phyloP scores from a whole-genome alignment of 2,113 vertebrate species.

The Scatophagus argus region DNA sequence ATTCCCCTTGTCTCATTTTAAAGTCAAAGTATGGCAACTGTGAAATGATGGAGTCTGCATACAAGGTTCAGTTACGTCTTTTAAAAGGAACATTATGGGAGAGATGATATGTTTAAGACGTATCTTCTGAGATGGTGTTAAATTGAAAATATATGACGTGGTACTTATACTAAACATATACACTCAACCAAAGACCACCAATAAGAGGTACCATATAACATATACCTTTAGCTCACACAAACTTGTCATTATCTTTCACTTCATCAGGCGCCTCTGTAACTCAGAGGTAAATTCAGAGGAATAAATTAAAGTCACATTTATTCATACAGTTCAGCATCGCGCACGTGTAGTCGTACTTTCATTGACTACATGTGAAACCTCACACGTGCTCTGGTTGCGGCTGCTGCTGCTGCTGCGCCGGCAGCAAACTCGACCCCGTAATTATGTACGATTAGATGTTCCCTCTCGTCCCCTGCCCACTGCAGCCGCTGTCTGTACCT shows the following conservation, averaged over 20 bases:
- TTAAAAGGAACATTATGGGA: neutral
- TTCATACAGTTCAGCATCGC: constrained; percentile 7
- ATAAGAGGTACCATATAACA: neutral
- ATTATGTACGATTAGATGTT: constrained; percentile 71
- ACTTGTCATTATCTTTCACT: constrained; percentile 18
- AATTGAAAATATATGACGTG: constrained; percentile 23
- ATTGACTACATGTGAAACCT: constrained; percentile 45
- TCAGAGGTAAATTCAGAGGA: constrained; percentile 10
- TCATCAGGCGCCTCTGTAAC: constrained; percentile 15
- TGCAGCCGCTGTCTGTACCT: constrained; percentile 60
- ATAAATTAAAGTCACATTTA: constrained; percentile 32
- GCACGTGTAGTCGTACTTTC: constrained; percentile 37
- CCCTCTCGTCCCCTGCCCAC: constrained; percentile 32
- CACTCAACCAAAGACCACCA: constrained; percentile 32
- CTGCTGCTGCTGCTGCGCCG: constrained; percentile 11
- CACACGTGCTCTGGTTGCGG: constrained; percentile 39
- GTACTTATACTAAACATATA: neutral
- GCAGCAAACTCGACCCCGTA: constrained; percentile 62
- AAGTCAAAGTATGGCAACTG: constrained; percentile 38
- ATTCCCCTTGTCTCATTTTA: constrained; percentile 62
- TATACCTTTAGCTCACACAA: neutral
- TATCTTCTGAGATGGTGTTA: neutral
- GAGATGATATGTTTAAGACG: constrained; percentile 24
- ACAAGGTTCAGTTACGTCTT: constrained; percentile 8
- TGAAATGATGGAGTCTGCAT: constrained; percentile 20